Percentiles rank a stretch among this genome's conserved stretches.
phyloP scores from a whole-genome alignment of 2,113 vertebrate species.

The Micromys minutus region DNA sequence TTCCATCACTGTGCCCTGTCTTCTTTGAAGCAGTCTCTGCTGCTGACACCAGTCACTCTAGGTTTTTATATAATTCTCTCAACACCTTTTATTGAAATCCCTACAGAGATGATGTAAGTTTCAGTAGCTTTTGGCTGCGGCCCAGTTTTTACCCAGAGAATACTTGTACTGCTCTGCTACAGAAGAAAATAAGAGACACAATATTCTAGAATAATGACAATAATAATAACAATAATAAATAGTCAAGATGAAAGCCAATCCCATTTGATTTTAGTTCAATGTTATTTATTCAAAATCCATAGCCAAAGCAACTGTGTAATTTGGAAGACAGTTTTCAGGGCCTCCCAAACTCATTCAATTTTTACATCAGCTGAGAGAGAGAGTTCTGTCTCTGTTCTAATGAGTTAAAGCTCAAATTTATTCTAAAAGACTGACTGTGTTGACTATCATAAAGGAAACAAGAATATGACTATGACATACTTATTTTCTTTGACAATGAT shows the following conservation, averaged over 20 bases:
- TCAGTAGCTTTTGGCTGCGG: conserved; percentile 43
- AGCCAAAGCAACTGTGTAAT: background rate
- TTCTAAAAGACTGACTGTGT: background rate
- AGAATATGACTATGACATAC: background rate
- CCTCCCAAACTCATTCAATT: background rate
- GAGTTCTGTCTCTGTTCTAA: background rate
- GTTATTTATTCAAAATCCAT: background rate
- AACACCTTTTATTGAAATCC: conserved; percentile 70
- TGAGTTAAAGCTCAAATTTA: conserved; percentile 7
- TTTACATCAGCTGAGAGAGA: conserved; percentile 22
- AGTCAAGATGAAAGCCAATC: background rate
- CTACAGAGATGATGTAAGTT: conserved; percentile 40
- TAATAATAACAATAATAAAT: too few species aligned
- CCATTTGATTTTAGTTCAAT: conserved; percentile 25
- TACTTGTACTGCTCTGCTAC: background rate
- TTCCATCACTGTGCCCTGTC: background rate
- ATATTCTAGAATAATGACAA: conserved; percentile 11
- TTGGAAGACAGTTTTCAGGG: background rate
- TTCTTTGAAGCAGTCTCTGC: conserved; percentile 23
- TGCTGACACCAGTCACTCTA: conserved; percentile 12
- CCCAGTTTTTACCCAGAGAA: conserved; percentile 61
- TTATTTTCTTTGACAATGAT: background rate
- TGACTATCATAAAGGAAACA: background rate
- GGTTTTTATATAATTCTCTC: conserved; percentile 63
- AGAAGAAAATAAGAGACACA: background rate